Evolutionary conservation across 2,888 invertebrate genomes (phyloP).

Genomic region (Harpalus rubripes): DNA sequence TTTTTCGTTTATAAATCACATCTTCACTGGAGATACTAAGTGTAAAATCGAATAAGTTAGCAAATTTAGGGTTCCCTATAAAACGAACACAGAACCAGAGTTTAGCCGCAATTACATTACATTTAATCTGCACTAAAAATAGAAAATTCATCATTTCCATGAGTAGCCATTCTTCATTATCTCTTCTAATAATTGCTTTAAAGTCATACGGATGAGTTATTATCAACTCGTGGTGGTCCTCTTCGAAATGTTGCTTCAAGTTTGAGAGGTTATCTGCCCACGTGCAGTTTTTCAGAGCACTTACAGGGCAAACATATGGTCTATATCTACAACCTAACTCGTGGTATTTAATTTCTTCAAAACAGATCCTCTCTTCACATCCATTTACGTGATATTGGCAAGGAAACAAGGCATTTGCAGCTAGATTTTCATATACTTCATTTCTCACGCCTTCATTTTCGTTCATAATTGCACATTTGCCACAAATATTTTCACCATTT

Average conservation of each 20-base stretch:
- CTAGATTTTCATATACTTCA: slow-evolving; percentile 38
- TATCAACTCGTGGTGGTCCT: slow-evolving; percentile 6
- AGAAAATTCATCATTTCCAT: slow-evolving; percentile 22
- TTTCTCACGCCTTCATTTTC: slow-evolving; percentile 15
- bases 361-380: slow-evolving; percentile 6
- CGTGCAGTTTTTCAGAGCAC: slow-evolving; percentile 4
- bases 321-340: slow-evolving; percentile 40
- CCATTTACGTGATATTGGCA: slow-evolving; percentile 33
- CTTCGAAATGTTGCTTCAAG: slow-evolving; percentile 41
- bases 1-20: not conserved
- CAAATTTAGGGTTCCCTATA: slow-evolving; percentile 40
- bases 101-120: slow-evolving; percentile 25
- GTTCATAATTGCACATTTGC: slow-evolving; percentile 17
- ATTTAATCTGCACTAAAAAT: slow-evolving; percentile 42
- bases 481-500: slow-evolving; percentile 36
- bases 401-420: slow-evolving; percentile 27
- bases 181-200: slow-evolving; percentile 8
- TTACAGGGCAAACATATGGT: slow-evolving; percentile 21
- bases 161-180: slow-evolving; percentile 18
- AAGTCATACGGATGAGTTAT: slow-evolving; percentile 22
- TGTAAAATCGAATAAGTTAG: slow-evolving; percentile 27
- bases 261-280: slow-evolving; percentile 27
- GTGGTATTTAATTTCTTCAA: slow-evolving; percentile 30
- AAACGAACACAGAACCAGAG: slow-evolving; percentile 46
- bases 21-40: not conserved